phyloP scores from a whole-genome alignment of 1,140 invertebrate genomes.

The Manduca sexta region DNA sequence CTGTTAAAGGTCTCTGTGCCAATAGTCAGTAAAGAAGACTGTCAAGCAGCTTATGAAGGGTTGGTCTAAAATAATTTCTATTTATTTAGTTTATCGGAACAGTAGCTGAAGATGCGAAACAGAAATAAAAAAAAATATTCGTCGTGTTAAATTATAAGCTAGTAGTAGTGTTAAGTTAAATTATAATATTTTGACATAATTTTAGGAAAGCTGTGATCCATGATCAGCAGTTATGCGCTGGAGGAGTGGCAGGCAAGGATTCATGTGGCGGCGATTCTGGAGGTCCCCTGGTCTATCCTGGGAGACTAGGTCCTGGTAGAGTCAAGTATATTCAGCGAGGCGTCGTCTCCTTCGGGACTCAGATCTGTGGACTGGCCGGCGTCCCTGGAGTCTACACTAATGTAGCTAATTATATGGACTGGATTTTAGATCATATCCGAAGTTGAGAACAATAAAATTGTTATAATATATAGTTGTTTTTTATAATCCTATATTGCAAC shows the following conservation, averaged over 20 bases:
- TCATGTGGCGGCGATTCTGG: conserved; percentile 81
- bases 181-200: conserved; percentile 27
- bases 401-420: conserved; percentile 77
- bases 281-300: conserved; percentile 77
- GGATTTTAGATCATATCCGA: conserved; percentile 77
- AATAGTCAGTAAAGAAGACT: conserved; percentile 56
- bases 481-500: too few species aligned
- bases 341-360: conserved; percentile 80
- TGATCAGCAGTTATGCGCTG: conserved; percentile 76
- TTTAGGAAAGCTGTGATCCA: conserved; percentile 28
- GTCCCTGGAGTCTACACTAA: conserved; percentile 79
- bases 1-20: conserved; percentile 73
- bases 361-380: conserved; percentile 73
- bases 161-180: too few species aligned
- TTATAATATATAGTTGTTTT: too few species aligned
- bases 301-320: conserved; percentile 14
- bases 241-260: conserved; percentile 73
- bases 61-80: too few species aligned
- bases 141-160: too few species aligned
- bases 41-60: conserved; percentile 20
- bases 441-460: too few species aligned
- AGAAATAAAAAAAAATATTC: too few species aligned
- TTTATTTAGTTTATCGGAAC: too few species aligned
- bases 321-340: conserved; percentile 75
- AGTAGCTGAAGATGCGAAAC: too few species aligned